Evolutionary conservation across 2,888 invertebrate species (phyloP).

Genomic region (Pseudococcus jackbeardsleyi): DNA sequence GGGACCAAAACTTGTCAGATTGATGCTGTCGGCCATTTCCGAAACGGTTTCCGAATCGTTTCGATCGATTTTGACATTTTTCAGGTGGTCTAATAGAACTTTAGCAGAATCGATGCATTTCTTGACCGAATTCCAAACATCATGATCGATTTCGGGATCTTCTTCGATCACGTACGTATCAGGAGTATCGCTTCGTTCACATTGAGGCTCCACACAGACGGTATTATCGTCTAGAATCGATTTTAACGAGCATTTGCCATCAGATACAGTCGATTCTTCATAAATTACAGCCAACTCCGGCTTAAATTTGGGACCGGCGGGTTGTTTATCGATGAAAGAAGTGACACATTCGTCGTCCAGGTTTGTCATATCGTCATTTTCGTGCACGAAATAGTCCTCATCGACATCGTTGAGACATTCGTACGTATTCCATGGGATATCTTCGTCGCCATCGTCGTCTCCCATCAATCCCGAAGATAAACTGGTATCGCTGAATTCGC

Average conservation of each 20-base stretch:
- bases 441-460: neutral
- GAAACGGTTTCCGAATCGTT: neutral
- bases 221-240: neutral
- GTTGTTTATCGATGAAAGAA: conserved; percentile 8
- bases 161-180: conserved; percentile 38
- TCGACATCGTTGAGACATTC: neutral
- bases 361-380: neutral
- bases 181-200: conserved; percentile 33
- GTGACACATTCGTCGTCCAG: conserved; percentile 15
- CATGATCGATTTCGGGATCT: neutral
- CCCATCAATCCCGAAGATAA: neutral
- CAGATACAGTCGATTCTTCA: neutral
- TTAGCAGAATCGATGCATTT: neutral
- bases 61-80: neutral
- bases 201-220: neutral
- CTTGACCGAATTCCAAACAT: neutral
- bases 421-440: conserved; percentile 44
- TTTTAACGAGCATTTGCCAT: neutral
- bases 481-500: conserved; percentile 4
- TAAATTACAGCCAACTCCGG: conserved; percentile 53
- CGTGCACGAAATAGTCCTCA: conserved; percentile 5
- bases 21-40: neutral
- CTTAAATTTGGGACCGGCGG: neutral
- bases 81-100: neutral
- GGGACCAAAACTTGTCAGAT: neutral